Evolutionary conservation across 2,888 invertebrate genomes (phyloP), one percentile per base, ranked within the genome.

Genomic region (Apotomis turbidana): DNA sequence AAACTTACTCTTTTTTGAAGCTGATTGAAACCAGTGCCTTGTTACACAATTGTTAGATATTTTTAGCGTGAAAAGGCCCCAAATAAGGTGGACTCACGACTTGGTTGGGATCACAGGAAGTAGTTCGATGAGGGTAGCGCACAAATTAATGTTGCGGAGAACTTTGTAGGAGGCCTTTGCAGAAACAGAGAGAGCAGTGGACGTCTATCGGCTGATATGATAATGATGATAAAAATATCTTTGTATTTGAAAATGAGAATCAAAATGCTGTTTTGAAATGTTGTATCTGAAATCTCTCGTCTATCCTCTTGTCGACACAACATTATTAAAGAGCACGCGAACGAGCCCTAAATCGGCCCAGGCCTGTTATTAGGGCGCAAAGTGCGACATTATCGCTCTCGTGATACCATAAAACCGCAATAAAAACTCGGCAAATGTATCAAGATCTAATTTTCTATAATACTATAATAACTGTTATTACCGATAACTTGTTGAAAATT

Each of bases 371-470:
- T 72, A 72, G 63, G 72, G 68, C 3, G 68, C 38, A 51, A 52
- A 68, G 62, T 63, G 72, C 68, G 49, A 62, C 71, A 71, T 71
- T 68, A 71, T 71, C 55, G 70, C 70, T 57, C 70, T 57, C 67
- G 36, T 38, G 36, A 71, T 12, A 41, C 49, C 61, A 71, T 71
- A 71, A 71, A 68, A 71, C 57, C 57, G 67, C 62, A 71, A 61
- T 71, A 62, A 71, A 71, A 67, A 68, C 67, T 15, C 36, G 68
- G 52, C 44, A 72, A 68, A 59, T 59, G 54, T 68, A 72, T 68
- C 59, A 67, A 66, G 58, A 59, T 46, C 68, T 63, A 68, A 72
- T 72, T 72, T 72, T 72, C 62, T 72, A 63, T 68, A 72, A 63
- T 68, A 6, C 58, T 38, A 58, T 72, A 72, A 72, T 63, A 68